phyloP scores from a whole-genome alignment of 2,113 vertebrate genomes.

The Ondatra zibethicus region DNA sequence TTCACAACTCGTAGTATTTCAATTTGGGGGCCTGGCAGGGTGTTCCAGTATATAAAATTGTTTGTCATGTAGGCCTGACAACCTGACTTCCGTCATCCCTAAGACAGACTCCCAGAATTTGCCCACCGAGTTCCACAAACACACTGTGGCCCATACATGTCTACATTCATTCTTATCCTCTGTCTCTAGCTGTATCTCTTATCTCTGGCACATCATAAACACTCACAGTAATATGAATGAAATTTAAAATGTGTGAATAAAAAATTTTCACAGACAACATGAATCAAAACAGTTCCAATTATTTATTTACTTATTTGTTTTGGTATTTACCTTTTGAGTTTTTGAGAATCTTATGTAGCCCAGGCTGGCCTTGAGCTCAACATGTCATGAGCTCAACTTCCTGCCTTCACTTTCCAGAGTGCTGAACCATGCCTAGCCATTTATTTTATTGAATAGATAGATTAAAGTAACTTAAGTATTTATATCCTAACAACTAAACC shows the following conservation, averaged over 20 bases:
- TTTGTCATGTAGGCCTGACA: not conserved
- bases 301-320: not conserved
- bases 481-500: conserved; percentile 2
- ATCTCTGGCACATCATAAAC: not conserved
- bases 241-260: not conserved
- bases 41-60: not conserved
- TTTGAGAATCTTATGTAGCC: not conserved
- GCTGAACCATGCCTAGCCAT: not conserved
- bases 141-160: not conserved
- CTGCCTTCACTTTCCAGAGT: not conserved
- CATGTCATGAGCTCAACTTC: not conserved
- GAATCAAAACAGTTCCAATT: not conserved
- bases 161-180: not conserved
- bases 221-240: not conserved
- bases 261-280: not conserved
- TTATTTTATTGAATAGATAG: conserved; percentile 31
- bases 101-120: not conserved
- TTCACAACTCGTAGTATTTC: not conserved
- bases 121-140: not conserved
- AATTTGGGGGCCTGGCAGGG: not conserved
- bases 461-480: conserved; percentile 14
- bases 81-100: not conserved
- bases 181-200: not conserved
- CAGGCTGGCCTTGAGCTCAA: not conserved
- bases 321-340: not conserved